These are phyloP conservation scores for Parazoanthus swiftii DNA, from an alignment of 92 coral and sea anemone genomes.

Conservation along the genomic window DNA sequence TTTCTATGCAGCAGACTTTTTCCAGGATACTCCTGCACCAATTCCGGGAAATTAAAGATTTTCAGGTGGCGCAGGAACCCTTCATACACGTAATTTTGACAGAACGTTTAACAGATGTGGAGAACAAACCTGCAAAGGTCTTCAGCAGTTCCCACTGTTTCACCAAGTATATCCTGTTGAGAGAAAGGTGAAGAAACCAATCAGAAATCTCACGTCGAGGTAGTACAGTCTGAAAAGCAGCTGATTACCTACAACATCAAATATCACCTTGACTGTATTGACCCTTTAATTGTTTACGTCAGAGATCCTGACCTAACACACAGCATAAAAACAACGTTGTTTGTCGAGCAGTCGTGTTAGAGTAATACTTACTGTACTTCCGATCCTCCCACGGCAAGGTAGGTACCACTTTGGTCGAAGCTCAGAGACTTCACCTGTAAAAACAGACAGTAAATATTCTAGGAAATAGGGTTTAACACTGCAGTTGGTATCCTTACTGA, in stretches of 20 bases:
- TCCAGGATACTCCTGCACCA: too few species aligned
- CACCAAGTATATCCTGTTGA: conserved; percentile 75
- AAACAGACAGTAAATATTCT: conserved; percentile 3
- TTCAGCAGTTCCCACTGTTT: conserved; percentile 98
- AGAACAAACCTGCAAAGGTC: conserved; percentile 79
- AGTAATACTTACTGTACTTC: conserved; percentile 89
- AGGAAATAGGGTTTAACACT: background rate
- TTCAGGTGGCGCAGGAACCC: background rate
- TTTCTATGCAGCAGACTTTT: too few species aligned
- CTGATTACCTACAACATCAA: background rate
- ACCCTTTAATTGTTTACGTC: too few species aligned
- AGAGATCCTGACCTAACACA: too few species aligned
- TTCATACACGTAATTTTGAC: background rate
- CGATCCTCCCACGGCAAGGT: conserved; percentile 95
- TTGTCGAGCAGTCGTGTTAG: background rate
- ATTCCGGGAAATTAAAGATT: background rate
- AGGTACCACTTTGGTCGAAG: conserved; percentile 99
- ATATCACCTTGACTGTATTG: too few species aligned
- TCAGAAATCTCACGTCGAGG: background rate
- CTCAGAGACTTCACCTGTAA: conserved; percentile 92
- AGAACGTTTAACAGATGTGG: background rate
- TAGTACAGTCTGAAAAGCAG: background rate
- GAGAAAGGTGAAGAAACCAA: background rate
- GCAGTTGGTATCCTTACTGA: background rate
- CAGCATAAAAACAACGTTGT: too few species aligned